A percentile compares a stretch with the other conserved stretches of the same genome.
Evolutionary conservation across 2,888 invertebrate species (phyloP).

Genomic region (Steinernema carpocapsae): DNA sequence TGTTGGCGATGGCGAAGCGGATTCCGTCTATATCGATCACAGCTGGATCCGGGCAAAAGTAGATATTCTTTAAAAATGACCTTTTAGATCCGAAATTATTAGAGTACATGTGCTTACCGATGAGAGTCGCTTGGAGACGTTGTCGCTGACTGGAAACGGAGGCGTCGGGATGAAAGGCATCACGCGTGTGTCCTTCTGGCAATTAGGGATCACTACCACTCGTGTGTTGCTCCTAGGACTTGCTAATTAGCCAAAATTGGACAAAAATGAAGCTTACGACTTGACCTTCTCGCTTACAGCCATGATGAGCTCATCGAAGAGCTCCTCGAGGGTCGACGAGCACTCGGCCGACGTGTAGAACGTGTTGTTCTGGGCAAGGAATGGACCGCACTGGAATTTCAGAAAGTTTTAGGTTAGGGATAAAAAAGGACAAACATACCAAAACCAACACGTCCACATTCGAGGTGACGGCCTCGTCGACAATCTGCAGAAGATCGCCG

Average conservation of each 20-base stretch:
- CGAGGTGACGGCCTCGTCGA: neutral
- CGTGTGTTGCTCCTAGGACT: neutral
- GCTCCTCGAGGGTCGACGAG: neutral
- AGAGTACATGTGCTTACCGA: neutral
- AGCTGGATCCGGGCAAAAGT: neutral
- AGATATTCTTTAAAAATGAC: neutral
- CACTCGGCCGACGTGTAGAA: neutral
- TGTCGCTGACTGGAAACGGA: neutral
- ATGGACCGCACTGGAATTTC: neutral
- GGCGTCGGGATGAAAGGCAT: conserved; percentile 4
- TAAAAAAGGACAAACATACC: neutral
- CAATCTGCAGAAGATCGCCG: neutral
- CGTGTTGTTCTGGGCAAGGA: neutral
- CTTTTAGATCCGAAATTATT: neutral
- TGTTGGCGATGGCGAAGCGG: neutral
- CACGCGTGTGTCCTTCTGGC: neutral
- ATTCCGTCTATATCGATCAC: conserved; percentile 3
- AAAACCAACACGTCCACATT: neutral
- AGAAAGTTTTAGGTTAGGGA: neutral
- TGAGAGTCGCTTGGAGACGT: neutral
- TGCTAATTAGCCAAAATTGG: too few relatives aligned
- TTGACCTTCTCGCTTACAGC: neutral
- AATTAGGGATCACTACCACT: neutral
- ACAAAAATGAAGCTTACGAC: neutral
- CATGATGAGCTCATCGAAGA: neutral